phyloP scores from a whole-genome alignment of 2,113 vertebrate genomes.

The Bostrychus sinensis region DNA sequence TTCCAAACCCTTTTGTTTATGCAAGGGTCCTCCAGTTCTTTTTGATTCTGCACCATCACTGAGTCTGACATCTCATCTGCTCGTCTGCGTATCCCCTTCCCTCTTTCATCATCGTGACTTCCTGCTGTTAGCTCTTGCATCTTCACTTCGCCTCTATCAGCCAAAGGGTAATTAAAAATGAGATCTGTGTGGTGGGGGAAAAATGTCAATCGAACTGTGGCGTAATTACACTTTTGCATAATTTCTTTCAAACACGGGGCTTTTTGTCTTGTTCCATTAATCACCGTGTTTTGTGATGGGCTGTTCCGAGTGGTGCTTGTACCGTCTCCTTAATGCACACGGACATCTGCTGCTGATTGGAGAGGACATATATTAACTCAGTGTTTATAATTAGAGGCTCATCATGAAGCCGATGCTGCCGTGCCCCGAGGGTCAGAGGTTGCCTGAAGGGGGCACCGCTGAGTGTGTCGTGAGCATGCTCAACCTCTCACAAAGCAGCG shows the following conservation, averaged over 20 bases:
- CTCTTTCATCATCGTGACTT: slow-evolving; percentile 8
- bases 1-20: too few relatives aligned
- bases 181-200: background rate
- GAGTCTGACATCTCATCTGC: background rate
- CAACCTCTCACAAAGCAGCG: background rate
- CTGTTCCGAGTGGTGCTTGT: background rate
- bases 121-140: background rate
- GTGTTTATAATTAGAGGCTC: background rate
- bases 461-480: background rate
- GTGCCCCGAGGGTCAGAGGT: background rate
- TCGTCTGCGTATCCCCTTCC: background rate
- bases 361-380: background rate
- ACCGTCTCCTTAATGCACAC: background rate
- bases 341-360: background rate
- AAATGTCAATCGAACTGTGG: background rate
- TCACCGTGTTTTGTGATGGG: background rate
- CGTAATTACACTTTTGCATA: too few relatives aligned
- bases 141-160: background rate
- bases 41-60: background rate
- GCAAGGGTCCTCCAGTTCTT: too few relatives aligned
- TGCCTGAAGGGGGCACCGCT: background rate
- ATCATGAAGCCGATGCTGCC: too few relatives aligned
- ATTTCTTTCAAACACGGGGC: too few relatives aligned
- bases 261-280: slow-evolving; percentile 6
- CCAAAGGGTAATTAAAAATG: background rate